Evolutionary conservation across 2,888 invertebrate species (phyloP), one percentile per base, ranked within the genome.

Genomic region (Cosmia pyralina): DNA sequence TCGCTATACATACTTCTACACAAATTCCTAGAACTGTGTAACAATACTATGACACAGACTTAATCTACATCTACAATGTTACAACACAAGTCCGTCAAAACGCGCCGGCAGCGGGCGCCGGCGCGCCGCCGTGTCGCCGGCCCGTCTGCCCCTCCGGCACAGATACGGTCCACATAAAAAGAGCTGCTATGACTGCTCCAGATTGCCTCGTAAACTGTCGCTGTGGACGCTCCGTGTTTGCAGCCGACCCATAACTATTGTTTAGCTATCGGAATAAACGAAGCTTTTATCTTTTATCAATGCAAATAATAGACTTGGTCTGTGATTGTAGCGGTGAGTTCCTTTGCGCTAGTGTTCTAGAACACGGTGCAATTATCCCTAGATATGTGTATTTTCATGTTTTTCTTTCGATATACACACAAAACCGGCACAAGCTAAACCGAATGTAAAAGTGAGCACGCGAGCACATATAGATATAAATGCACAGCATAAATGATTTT

Each of bases 151-250:
- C 90, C 85, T 87, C 80, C 87, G 87, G 69, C 88, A 82, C 87
- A 86, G 84, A 85, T 85, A 84, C 85, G 87, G 84, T 66, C 85
- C 82, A 88, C 88, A 90, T 90, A 92, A 91, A 90, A 90, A 76
- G 89, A 88, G 87, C 88, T 88, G 91, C 89, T 91, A 76, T 88
- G 88, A 87, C 88, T 88, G 91, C 89, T 91, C 93, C 92, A 93
- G 92, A 94, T 94, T 93, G 91, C 92, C 91, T 92, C 92, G 90
- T 92, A 92, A 93, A 93, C 90, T 88, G 88, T 85, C 78, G 72
- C 65, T 72, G 72, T 69, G 79, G 81, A 81, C 80, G 74, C 78
- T 73, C 55, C 48, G 55, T 80, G 77, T 85, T 70, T 78, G 71
- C 76, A 79, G 69, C 75, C 69, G 66, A 76, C 60, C 46, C 68